phyloP scores from a whole-genome alignment of 2,797 vertebrate species.

The Synaphobranchus kaupii region DNA sequence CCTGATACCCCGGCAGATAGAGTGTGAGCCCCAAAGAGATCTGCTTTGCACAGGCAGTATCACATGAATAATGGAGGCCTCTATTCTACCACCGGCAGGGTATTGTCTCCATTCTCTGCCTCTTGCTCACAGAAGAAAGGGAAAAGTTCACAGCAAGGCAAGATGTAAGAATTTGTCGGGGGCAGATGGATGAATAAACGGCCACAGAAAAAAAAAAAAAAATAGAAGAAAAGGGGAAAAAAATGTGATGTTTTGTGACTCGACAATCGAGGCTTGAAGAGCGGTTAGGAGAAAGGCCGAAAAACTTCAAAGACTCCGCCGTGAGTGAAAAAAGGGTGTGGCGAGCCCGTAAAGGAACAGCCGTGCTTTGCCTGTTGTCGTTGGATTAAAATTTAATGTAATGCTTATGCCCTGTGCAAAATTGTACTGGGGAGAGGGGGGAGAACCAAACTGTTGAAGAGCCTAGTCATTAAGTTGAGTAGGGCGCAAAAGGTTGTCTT shows the following conservation, averaged over 20 bases:
- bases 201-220: not conserved
- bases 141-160: constrained; percentile 11
- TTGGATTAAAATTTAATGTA: not conserved
- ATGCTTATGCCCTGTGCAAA: not conserved
- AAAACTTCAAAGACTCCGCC: not conserved
- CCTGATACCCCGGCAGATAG: constrained; percentile 8
- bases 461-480: not conserved
- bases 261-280: not conserved
- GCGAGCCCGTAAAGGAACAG: not conserved
- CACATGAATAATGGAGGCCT: constrained; percentile 51
- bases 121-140: constrained; percentile 7
- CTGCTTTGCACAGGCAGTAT: constrained; percentile 10
- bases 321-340: not conserved
- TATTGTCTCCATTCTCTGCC: constrained; percentile 39
- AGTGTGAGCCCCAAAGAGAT: not conserved
- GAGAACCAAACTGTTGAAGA: not conserved
- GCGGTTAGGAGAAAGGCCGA: not conserved
- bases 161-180: not conserved
- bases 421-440: not conserved
- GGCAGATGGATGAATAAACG: constrained; percentile 16
- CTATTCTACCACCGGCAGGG: constrained; percentile 35
- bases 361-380: not conserved
- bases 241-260: not conserved
- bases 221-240: not conserved
- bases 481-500: too few relatives aligned